A percentile compares a stretch with the other conserved stretches of the same genome.
Evolutionary conservation across 2,797 vertebrate species (phyloP).

Genomic region (Crypturellus tataupa): DNA sequence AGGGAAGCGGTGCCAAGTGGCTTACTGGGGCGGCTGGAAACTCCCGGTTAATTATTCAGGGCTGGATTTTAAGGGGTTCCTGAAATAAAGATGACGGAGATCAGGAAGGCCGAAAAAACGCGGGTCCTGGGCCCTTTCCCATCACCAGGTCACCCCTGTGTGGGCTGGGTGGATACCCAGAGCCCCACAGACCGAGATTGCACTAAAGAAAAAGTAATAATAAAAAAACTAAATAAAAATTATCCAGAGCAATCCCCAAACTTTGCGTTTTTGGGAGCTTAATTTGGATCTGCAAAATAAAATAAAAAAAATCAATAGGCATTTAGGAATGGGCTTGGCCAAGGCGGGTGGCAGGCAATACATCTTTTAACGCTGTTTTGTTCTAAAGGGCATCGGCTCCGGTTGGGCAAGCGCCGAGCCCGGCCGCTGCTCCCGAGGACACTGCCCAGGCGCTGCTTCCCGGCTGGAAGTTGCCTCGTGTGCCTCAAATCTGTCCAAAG

Average conservation of each 20-base stretch:
- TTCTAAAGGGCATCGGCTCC: neutral
- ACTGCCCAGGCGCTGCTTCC: constrained; percentile 6
- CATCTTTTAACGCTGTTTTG: neutral
- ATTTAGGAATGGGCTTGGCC: too few species aligned
- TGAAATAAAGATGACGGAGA: constrained; percentile 18
- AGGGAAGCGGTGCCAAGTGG: constrained; percentile 28
- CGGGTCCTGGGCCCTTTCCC: neutral
- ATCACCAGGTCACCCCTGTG: neutral
- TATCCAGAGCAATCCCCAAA: too few species aligned
- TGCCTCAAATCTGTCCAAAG: constrained; percentile 39
- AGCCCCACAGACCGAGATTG: neutral
- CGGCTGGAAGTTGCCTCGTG: neutral
- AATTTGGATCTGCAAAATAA: too few species aligned
- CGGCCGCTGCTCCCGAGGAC: neutral
- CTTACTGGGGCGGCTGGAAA: neutral
- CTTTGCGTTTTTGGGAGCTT: too few species aligned
- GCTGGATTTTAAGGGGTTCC: constrained; percentile 27
- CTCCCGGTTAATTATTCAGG: constrained; percentile 62
- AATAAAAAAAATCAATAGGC: too few species aligned
- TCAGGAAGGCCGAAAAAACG: fast-evolving
- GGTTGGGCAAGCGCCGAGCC: neutral
- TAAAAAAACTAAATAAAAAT: neutral
- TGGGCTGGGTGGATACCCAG: neutral
- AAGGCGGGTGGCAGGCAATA: neutral
- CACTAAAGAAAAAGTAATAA: too few species aligned